A percentile compares a stretch with the other conserved stretches of the same genome.
Evolutionary conservation across 2,797 vertebrate genomes (phyloP).

Genomic region (Arnoldichthys spilopterus): DNA sequence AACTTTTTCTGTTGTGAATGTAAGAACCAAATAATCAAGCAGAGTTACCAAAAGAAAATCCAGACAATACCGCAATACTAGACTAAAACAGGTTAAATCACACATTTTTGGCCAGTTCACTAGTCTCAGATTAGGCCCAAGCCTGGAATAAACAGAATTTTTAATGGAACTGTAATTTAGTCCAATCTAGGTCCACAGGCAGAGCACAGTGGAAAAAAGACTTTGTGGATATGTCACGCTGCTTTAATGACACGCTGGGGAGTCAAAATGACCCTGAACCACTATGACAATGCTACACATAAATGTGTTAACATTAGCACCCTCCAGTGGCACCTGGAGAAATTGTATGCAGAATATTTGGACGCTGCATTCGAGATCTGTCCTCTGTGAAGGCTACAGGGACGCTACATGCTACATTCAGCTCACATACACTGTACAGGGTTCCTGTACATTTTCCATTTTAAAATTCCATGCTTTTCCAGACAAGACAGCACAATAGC

Average conservation of each 20-base stretch:
- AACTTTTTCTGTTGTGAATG: too few relatives aligned
- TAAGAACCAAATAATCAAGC: not conserved
- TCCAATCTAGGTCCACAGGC: not conserved
- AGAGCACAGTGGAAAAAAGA: too few relatives aligned
- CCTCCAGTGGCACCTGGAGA: conserved; percentile 10
- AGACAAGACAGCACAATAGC: too few relatives aligned
- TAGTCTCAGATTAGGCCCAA: not conserved
- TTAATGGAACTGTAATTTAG: not conserved
- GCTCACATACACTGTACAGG: not conserved
- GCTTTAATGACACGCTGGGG: too few relatives aligned
- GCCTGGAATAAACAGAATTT: not conserved
- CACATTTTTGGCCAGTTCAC: not conserved
- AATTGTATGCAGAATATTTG: not conserved
- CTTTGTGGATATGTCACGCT: too few relatives aligned
- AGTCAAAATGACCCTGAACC: too few relatives aligned
- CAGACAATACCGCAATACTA: not conserved
- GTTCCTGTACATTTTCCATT: too few relatives aligned
- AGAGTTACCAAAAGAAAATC: not conserved
- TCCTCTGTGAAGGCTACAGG: not conserved
- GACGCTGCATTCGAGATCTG: not conserved
- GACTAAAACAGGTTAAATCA: not conserved
- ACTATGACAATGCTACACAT: too few relatives aligned
- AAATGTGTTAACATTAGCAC: too few relatives aligned
- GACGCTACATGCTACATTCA: not conserved
- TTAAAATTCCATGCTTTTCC: too few relatives aligned